Evolutionary conservation across 2,113 vertebrate genomes (phyloP).

Genomic region (Aptenodytes forsteri): DNA sequence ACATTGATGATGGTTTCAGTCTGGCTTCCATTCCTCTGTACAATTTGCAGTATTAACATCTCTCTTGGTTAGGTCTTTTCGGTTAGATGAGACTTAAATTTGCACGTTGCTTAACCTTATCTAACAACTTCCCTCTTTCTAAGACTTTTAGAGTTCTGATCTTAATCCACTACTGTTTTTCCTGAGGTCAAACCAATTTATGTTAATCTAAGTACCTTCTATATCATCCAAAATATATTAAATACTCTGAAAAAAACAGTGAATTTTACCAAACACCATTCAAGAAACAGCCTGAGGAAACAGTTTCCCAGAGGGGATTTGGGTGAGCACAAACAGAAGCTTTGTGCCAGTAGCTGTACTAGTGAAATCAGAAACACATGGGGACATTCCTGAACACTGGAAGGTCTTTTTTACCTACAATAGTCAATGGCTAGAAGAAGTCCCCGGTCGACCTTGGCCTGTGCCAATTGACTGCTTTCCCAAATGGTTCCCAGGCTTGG

Average conservation of each 20-base stretch:
- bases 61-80: neutral
- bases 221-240: neutral
- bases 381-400: neutral
- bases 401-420: neutral
- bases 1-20: neutral
- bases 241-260: neutral
- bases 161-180: neutral
- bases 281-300: neutral
- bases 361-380: neutral
- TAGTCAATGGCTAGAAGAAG: neutral
- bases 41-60: neutral
- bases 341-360: neutral
- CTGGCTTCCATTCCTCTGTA: neutral
- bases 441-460: neutral
- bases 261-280: neutral
- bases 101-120: neutral
- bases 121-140: neutral
- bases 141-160: neutral
- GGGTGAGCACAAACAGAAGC: neutral
- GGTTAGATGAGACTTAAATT: neutral
- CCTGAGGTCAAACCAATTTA: neutral
- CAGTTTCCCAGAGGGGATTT: neutral
- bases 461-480: neutral
- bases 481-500: neutral
- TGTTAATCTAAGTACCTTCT: neutral